Evolutionary conservation across 2,888 invertebrate species (phyloP).

Genomic region (Tribolium freemani): DNA sequence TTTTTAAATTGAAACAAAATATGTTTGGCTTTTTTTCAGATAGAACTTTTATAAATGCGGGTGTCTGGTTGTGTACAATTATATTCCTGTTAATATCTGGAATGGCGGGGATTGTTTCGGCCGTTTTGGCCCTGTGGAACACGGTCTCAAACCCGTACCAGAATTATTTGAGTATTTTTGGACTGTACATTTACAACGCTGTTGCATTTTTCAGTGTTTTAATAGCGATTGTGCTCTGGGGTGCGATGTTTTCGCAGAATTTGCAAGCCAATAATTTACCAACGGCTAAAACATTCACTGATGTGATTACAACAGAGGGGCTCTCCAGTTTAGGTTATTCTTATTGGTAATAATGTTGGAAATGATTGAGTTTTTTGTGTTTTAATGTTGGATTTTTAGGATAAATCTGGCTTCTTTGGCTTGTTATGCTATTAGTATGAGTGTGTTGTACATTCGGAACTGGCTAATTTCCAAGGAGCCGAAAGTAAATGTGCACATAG

Average conservation of each 20-base stretch:
- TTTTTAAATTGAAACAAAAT: not conserved
- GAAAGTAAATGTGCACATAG: slow-evolving; percentile 49
- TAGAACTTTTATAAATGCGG: slow-evolving; percentile 64
- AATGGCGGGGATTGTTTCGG: slow-evolving; percentile 68
- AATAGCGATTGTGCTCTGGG: slow-evolving; percentile 66
- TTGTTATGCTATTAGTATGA: slow-evolving; percentile 60
- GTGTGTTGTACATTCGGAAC: slow-evolving; percentile 61
- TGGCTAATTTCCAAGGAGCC: slow-evolving; percentile 62
- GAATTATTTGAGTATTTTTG: slow-evolving; percentile 71
- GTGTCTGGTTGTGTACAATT: slow-evolving; percentile 72
- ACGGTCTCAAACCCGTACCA: slow-evolving; percentile 74
- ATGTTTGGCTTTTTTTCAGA: slow-evolving; percentile 22
- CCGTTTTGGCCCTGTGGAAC: slow-evolving; percentile 73
- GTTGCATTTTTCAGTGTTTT: slow-evolving; percentile 64
- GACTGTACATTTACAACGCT: slow-evolving; percentile 75
- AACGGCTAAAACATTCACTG: slow-evolving; percentile 64
- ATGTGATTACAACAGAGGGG: slow-evolving; percentile 58
- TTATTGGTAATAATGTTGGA: slow-evolving; percentile 65
- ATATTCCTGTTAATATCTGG: slow-evolving; percentile 70
- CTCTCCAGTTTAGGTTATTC: slow-evolving; percentile 66
- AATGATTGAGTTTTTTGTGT: slow-evolving; percentile 1
- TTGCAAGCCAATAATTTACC: slow-evolving; percentile 63
- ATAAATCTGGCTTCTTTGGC: slow-evolving; percentile 56
- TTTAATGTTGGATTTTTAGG: slow-evolving; percentile 56
- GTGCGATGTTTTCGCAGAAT: slow-evolving; percentile 60